Evolutionary conservation across 1,140 invertebrate species (phyloP).

Genomic region (Eriosoma lanigerum): DNA sequence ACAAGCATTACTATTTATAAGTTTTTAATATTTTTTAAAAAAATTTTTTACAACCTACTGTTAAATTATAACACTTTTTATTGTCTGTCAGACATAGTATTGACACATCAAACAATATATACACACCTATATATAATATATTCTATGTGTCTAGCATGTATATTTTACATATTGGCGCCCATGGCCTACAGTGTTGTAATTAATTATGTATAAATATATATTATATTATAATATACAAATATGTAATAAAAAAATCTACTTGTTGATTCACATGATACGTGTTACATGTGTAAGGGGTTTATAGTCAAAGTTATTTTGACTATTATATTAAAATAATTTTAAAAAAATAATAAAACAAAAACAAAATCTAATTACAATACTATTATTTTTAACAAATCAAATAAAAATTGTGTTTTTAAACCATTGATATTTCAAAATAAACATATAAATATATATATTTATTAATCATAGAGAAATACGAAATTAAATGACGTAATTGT

Average conservation of each 20-base stretch:
- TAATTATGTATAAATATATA: constrained; percentile 39
- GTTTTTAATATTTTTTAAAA: too few species aligned
- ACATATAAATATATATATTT: constrained; percentile 4
- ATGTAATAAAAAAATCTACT: constrained; percentile 48
- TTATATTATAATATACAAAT: constrained; percentile 37
- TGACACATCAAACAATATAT: constrained; percentile 51
- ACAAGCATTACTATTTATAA: constrained; percentile 31
- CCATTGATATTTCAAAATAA: not conserved
- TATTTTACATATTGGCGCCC: constrained; percentile 11
- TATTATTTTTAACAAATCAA: constrained; percentile 6
- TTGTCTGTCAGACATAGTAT: constrained; percentile 48
- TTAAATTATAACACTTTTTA: constrained; percentile 51
- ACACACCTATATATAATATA: constrained; percentile 11
- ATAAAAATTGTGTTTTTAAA: constrained; percentile 7
- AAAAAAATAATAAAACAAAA: constrained; percentile 5
- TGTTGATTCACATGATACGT: constrained; percentile 33
- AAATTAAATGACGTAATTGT: not conserved
- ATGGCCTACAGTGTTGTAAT: constrained; percentile 30
- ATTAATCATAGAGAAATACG: not conserved
- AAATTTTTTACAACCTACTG: constrained; percentile 47
- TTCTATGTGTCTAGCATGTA: not conserved
- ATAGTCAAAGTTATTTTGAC: constrained; percentile 14
- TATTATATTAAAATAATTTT: not conserved
- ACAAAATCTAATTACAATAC: too few species aligned
- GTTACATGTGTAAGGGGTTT: not conserved